These are phyloP conservation scores for Adelphocoris suturalis DNA, from an alignment of 2,888 invertebrate species.

Conservation along the genomic window DNA sequence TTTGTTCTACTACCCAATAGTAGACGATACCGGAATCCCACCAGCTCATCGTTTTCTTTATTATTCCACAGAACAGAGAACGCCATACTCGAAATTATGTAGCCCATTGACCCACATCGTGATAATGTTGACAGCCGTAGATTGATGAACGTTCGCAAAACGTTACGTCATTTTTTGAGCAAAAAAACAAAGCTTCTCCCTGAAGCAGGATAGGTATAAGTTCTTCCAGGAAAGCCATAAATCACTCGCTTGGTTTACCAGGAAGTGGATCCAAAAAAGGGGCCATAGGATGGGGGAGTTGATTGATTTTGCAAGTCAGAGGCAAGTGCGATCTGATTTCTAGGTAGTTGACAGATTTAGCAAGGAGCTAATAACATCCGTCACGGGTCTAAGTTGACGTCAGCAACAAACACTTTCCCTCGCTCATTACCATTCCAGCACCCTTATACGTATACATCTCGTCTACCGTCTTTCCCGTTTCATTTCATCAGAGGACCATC, in stretches of 20 bases:
- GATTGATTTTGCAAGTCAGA: constrained; percentile 45
- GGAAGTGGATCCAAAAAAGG: neutral
- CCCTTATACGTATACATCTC: neutral
- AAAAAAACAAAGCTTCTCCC: neutral
- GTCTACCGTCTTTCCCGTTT: neutral
- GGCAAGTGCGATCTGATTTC: constrained; percentile 1
- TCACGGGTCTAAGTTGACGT: neutral
- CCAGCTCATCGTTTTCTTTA: too few relatives aligned
- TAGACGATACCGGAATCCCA: too few relatives aligned
- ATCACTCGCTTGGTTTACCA: neutral
- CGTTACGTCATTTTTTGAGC: neutral
- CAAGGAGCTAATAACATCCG: constrained; percentile 30
- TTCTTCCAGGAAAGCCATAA: neutral
- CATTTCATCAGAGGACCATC: neutral
- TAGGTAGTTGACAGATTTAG: constrained; percentile 18
- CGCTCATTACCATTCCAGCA: neutral
- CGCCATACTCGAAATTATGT: too few relatives aligned
- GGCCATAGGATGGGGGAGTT: neutral
- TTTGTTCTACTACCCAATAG: too few relatives aligned
- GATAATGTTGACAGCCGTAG: neutral
- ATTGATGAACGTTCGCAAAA: neutral
- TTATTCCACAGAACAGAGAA: too few relatives aligned
- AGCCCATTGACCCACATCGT: neutral
- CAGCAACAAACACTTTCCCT: neutral
- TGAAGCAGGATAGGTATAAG: neutral